Conservation (phyloP, 2,888 invertebrate genomes). For the Leptopterna dolabrata region DNA sequence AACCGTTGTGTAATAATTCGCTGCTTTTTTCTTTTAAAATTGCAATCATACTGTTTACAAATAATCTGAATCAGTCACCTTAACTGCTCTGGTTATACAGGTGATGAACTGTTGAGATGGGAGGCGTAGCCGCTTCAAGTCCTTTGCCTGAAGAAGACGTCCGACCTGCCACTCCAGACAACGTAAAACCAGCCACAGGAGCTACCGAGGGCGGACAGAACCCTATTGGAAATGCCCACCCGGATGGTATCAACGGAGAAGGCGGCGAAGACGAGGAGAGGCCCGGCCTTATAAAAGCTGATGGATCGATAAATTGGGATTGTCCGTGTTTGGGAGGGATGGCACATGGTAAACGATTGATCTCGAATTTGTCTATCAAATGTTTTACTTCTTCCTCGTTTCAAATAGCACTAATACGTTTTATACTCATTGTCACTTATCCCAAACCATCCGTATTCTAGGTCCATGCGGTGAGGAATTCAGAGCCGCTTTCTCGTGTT, state of each 20-base stretch:
- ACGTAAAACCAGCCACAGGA: background rate
- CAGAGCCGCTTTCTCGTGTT: constrained; percentile 93
- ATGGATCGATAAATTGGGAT: constrained; percentile 95
- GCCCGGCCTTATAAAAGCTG: constrained; percentile 83
- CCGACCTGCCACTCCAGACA: background rate
- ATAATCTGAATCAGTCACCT: too few species aligned
- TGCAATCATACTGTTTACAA: too few species aligned
- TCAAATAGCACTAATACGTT: too few species aligned
- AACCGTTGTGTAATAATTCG: too few species aligned
- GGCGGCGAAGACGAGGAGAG: constrained; percentile 72
- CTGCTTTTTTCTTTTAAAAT: too few species aligned
- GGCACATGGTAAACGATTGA: constrained; percentile 75
- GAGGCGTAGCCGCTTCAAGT: constrained; percentile 40
- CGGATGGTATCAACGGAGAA: constrained; percentile 65
- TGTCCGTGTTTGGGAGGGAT: constrained; percentile 98
- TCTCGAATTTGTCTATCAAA: background rate
- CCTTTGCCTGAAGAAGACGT: constrained; percentile 21
- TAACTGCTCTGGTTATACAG: background rate
- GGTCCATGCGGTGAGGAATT: constrained; percentile 96
- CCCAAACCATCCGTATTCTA: too few species aligned
- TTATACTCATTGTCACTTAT: too few species aligned
- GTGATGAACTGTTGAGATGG: constrained; percentile 41
- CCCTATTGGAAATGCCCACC: background rate
- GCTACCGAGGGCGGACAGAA: background rate
- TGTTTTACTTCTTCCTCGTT: too few species aligned